These are phyloP conservation scores for Gastrophysa polygoni DNA, from an alignment of 2,888 invertebrate genomes.

Conservation along the genomic window DNA sequence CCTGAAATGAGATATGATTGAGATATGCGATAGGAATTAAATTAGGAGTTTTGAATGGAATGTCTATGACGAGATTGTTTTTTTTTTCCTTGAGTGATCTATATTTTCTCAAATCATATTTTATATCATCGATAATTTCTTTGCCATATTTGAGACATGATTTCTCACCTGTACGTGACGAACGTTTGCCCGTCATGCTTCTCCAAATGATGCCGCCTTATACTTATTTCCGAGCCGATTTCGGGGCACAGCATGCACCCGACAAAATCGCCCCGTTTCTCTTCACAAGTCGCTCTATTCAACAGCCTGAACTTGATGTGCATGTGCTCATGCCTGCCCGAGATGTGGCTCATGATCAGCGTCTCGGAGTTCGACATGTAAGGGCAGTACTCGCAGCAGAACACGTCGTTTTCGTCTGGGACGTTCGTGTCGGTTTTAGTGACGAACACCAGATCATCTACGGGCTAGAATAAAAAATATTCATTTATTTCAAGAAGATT, in stretches of 20 bases:
- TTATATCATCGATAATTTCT: no score
- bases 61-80: no score
- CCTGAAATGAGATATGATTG: no score
- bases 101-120: no score
- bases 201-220: slow-evolving; percentile 53
- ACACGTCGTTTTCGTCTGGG: slow-evolving; percentile 40
- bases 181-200: slow-evolving; percentile 49
- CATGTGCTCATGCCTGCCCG: slow-evolving; percentile 27
- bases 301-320: slow-evolving; percentile 33
- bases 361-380: slow-evolving; percentile 33
- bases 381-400: slow-evolving; percentile 39
- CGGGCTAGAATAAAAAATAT: slow-evolving; percentile 14
- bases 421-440: slow-evolving; percentile 37
- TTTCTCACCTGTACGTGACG: slow-evolving; percentile 24
- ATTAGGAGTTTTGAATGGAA: no score
- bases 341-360: slow-evolving; percentile 31
- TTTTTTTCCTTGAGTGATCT: no score
- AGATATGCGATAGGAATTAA: no score
- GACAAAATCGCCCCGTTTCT: slow-evolving; percentile 27
- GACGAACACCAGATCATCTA: slow-evolving; percentile 33
- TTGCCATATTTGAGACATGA: no score
- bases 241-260: slow-evolving; percentile 49
- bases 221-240: slow-evolving; percentile 45
- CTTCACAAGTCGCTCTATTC: slow-evolving; percentile 29
- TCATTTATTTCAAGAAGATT: neutral